A percentile compares a stretch with the other conserved stretches of the same genome.
phyloP scores from a whole-genome alignment of 2,113 vertebrate species.

The Talpa occidentalis region DNA sequence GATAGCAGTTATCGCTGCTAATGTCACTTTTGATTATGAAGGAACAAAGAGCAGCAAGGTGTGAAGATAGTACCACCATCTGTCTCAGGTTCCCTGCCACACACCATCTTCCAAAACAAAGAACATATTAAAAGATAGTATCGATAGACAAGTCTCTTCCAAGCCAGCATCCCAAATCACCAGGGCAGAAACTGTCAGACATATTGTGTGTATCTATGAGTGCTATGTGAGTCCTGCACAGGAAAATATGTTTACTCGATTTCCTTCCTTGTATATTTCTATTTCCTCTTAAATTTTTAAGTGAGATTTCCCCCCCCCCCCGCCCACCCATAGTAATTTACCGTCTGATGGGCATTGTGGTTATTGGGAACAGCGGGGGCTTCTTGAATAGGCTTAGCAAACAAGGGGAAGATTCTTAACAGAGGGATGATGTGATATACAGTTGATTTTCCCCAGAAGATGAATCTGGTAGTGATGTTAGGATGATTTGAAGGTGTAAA shows the following conservation, averaged over 20 bases:
- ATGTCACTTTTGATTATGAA: conserved; percentile 60
- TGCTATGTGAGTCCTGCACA: neutral
- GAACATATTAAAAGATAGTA: conserved; percentile 32
- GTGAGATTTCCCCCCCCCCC: neutral
- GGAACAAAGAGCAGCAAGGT: conserved; percentile 25
- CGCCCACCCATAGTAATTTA: neutral
- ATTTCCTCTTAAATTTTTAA: conserved; percentile 48
- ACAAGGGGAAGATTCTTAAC: conserved; percentile 35
- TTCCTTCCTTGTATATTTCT: conserved; percentile 16
- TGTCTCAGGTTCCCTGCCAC: conserved; percentile 40
- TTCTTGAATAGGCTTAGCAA: conserved; percentile 49
- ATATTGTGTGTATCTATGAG: neutral
- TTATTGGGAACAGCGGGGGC: conserved; percentile 37
- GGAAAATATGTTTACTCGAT: neutral
- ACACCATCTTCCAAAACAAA: conserved; percentile 11
- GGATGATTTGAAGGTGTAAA: conserved; percentile 61
- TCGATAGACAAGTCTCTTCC: conserved; percentile 7
- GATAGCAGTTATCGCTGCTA: conserved; percentile 32
- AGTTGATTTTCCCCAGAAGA: conserved; percentile 46
- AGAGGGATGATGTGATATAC: neutral
- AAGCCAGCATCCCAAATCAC: conserved; percentile 1
- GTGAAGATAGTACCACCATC: conserved; percentile 60
- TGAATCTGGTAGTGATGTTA: conserved; percentile 35
- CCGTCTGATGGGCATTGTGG: neutral
- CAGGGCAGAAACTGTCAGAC: neutral